phyloP scores from a whole-genome alignment of 2,888 invertebrate species.

The Acrocera orbiculus region DNA sequence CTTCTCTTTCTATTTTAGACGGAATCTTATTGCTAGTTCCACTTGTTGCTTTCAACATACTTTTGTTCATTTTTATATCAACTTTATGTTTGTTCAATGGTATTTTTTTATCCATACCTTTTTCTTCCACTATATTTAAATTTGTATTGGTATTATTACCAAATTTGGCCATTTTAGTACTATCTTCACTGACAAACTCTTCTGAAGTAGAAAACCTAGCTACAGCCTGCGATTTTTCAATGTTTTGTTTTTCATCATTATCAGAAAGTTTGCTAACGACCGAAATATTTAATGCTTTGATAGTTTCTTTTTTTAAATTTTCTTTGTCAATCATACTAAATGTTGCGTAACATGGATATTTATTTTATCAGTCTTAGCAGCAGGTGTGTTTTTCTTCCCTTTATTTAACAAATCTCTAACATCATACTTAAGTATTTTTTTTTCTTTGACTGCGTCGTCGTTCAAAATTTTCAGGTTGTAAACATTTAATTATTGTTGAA shows the following conservation, averaged over 20 bases:
- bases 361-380: slow-evolving; percentile 13
- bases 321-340: not conserved
- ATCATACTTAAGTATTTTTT: slow-evolving; percentile 28
- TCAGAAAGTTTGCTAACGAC: not conserved
- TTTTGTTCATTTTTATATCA: not conserved
- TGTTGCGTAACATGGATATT: not conserved
- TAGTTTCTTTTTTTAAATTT: not conserved
- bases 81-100: not conserved
- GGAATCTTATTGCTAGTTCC: not conserved
- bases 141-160: too few relatives aligned
- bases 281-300: not conserved
- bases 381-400: slow-evolving; percentile 26
- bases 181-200: too few relatives aligned
- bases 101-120: not conserved
- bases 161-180: too few relatives aligned
- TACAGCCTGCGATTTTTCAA: not conserved
- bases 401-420: slow-evolving; percentile 26
- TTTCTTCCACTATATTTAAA: too few relatives aligned
- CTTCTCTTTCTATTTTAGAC: not conserved
- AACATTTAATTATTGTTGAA: too few relatives aligned
- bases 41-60: not conserved
- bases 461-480: too few relatives aligned
- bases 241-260: not conserved
- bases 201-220: too few relatives aligned
- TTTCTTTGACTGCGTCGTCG: slow-evolving; percentile 28